These are phyloP conservation scores for Papilio demoleus DNA, from an alignment of 2,888 invertebrate genomes.

Conservation along the genomic window DNA sequence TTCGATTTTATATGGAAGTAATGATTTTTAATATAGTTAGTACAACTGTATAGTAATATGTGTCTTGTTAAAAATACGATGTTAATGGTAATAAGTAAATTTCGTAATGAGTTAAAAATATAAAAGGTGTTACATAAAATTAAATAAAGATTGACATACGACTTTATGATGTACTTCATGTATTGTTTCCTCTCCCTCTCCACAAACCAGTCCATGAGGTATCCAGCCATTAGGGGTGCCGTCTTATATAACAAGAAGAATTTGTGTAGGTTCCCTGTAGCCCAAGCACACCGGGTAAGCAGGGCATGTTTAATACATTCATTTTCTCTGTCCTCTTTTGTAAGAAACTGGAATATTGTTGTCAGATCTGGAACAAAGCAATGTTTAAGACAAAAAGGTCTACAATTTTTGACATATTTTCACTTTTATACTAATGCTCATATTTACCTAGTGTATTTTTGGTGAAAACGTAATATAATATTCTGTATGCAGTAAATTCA, in stretches of 20 bases:
- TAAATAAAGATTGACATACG: conserved; percentile 89
- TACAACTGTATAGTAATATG: too few relatives aligned
- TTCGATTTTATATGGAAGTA: neutral
- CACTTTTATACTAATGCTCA: neutral
- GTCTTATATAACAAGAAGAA: conserved; percentile 95
- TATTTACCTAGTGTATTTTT: conserved; percentile 95
- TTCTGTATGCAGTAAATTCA: conserved; percentile 98
- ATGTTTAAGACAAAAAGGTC: neutral
- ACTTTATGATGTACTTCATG: conserved; percentile 96
- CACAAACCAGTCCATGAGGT: conserved; percentile 99
- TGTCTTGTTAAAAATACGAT: too few relatives aligned
- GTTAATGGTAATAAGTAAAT: neutral
- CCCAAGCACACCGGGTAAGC: conserved; percentile 96
- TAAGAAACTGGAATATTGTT: conserved; percentile 93
- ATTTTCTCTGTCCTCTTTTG: conserved; percentile 90
- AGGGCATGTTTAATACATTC: conserved; percentile 93
- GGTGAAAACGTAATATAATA: conserved; percentile 99
- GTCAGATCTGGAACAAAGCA: conserved; percentile 90
- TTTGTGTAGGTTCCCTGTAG: conserved; percentile 94
- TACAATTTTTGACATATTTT: neutral
- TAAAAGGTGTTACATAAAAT: conserved; percentile 7
- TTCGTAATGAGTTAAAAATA: conserved; percentile 18
- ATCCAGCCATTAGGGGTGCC: conserved; percentile 97
- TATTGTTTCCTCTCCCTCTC: conserved; percentile 96
- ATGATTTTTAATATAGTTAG: too few relatives aligned